A percentile compares a stretch with the other conserved stretches of the same genome.
Evolutionary conservation across 2,113 vertebrate genomes (phyloP).

Genomic region (Sterrhoptilus dennistouni): DNA sequence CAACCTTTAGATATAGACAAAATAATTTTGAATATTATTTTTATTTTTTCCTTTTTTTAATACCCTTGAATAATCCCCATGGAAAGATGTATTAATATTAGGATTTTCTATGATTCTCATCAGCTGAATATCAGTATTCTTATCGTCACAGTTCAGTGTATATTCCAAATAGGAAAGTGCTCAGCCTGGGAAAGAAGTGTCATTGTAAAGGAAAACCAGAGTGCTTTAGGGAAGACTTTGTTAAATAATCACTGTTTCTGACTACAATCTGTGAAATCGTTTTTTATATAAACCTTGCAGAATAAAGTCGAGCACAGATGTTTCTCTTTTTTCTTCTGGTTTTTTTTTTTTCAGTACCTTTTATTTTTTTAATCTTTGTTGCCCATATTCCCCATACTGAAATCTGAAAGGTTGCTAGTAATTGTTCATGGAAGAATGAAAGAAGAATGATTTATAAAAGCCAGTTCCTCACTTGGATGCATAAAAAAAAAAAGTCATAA

Average conservation of each 20-base stretch:
- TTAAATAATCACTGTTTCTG: conserved; percentile 30
- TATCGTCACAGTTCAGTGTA: neutral
- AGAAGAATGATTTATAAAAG: neutral
- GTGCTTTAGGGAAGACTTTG: conserved; percentile 31
- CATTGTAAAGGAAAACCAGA: conserved; percentile 29
- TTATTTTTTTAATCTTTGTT: neutral
- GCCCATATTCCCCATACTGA: neutral
- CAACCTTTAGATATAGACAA: neutral
- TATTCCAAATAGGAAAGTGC: conserved; percentile 6
- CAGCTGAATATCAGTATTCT: conserved; percentile 1
- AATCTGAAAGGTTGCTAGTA: neutral
- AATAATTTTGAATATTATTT: neutral
- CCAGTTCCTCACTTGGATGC: neutral
- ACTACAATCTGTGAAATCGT: neutral
- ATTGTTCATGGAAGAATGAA: neutral
- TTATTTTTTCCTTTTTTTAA: neutral
- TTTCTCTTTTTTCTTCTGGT: neutral
- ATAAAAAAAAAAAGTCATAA: neutral
- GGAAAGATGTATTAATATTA: neutral
- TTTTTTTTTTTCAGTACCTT: neutral
- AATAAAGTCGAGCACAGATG: neutral
- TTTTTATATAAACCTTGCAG: neutral
- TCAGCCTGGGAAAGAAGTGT: neutral
- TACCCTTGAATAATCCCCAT: neutral
- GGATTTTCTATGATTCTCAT: neutral